Evolutionary conservation across 1,140 invertebrate species (phyloP).

Genomic region (Muscidifurax raptorellus): DNA sequence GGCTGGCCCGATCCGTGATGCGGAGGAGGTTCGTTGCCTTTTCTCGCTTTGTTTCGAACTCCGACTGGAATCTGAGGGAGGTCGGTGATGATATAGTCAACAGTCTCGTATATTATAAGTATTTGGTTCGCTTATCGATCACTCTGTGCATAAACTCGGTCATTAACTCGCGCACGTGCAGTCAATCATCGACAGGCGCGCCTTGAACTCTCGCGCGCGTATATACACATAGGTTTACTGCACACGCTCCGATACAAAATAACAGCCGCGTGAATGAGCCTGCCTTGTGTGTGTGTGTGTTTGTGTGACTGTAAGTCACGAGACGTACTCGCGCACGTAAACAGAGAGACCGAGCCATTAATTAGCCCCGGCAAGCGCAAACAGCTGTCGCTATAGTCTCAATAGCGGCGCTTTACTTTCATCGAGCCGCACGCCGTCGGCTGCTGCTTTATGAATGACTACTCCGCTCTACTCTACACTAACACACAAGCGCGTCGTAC

Average conservation of each 20-base stretch:
- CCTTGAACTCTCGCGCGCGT: background rate
- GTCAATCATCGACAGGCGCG: background rate
- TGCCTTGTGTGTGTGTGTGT: background rate
- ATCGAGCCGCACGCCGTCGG: background rate
- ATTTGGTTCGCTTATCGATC: too few species aligned
- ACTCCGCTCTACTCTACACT: background rate
- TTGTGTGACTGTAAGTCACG: constrained; percentile 1
- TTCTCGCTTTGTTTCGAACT: background rate
- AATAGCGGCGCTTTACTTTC: constrained; percentile 9
- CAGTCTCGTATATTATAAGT: too few species aligned
- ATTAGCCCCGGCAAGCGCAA: background rate
- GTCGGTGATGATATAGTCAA: too few species aligned
- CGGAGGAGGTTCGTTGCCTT: too few species aligned
- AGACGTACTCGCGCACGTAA: background rate
- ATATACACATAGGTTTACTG: background rate
- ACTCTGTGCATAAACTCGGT: background rate
- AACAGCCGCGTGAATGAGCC: background rate
- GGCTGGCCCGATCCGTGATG: background rate
- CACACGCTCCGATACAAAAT: background rate
- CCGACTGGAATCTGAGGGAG: too few species aligned
- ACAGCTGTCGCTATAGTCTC: constrained; percentile 8
- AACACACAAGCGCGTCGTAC: too few species aligned
- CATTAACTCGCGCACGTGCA: background rate
- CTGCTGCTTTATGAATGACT: constrained; percentile 11
- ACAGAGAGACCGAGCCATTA: background rate